phyloP scores from a whole-genome alignment of 2,113 vertebrate species.

The Pogonocichla stellata region DNA sequence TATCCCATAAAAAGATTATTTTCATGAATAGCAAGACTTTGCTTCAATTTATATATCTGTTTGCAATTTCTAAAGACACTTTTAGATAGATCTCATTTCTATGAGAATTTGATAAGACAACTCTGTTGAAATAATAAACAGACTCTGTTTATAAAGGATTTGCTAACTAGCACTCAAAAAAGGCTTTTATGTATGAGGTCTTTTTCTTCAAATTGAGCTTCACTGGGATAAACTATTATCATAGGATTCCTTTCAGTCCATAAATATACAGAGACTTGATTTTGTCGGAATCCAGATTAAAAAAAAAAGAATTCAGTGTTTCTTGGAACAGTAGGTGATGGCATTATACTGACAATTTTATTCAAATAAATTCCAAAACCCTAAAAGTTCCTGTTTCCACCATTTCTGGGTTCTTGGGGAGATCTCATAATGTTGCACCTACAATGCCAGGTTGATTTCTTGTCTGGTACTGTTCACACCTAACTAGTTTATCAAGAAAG shows the following conservation, averaged over 20 bases:
- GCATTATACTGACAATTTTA: neutral
- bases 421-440: neutral
- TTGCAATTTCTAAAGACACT: slow-evolving; percentile 52
- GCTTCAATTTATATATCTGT: slow-evolving; percentile 43
- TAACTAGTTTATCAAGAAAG: neutral
- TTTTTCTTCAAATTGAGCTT: slow-evolving; percentile 10
- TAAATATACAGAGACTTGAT: neutral
- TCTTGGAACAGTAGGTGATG: slow-evolving; percentile 16
- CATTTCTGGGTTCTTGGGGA: neutral
- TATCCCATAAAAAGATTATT: slow-evolving; percentile 57
- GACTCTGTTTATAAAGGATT: slow-evolving; percentile 13
- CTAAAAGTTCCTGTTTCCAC: neutral
- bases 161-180: slow-evolving; percentile 27
- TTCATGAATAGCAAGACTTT: slow-evolving; percentile 49
- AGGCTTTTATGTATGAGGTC: neutral
- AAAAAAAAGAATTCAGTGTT: neutral
- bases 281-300: neutral
- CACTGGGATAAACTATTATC: neutral
- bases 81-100: slow-evolving; percentile 54
- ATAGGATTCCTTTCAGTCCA: neutral
- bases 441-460: neutral
- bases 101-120: slow-evolving; percentile 56
- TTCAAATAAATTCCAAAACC: neutral
- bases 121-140: slow-evolving; percentile 25
- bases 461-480: neutral